Percentiles rank a stretch among this genome's conserved stretches.
These are phyloP conservation scores for Jordanella pulchra DNA, from an alignment of 2,797 vertebrate species.

Conservation along the genomic window DNA sequence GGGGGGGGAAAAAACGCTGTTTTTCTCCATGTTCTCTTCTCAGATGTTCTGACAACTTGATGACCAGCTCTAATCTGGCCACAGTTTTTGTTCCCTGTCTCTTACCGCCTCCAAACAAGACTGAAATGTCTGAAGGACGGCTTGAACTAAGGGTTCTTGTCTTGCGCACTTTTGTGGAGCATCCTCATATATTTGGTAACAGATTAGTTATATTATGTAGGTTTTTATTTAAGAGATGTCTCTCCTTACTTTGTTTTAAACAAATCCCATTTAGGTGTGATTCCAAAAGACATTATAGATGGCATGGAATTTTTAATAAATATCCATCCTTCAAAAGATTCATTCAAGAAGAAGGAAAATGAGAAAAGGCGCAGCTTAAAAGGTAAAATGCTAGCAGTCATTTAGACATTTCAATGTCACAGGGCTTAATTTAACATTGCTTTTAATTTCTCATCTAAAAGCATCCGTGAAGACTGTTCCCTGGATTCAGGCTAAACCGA, in stretches of 20 bases:
- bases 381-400: slow-evolving; percentile 38
- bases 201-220: background rate
- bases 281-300: slow-evolving; percentile 66
- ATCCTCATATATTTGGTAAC: slow-evolving; percentile 84
- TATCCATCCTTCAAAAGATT: slow-evolving; percentile 21
- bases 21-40: background rate
- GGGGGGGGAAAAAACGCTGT: too few species aligned
- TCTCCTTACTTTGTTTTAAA: background rate
- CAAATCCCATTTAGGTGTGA: slow-evolving; percentile 50
- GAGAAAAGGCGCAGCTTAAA: slow-evolving; percentile 51
- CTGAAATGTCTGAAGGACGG: slow-evolving; percentile 84
- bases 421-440: background rate
- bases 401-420: background rate
- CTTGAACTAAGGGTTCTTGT: slow-evolving; percentile 83
- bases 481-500: slow-evolving; percentile 40
- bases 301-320: slow-evolving; percentile 55
- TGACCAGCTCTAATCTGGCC: slow-evolving; percentile 90
- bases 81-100: slow-evolving; percentile 90
- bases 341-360: slow-evolving; percentile 29
- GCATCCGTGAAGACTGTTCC: slow-evolving; percentile 26
- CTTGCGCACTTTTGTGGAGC: slow-evolving; percentile 84
- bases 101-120: slow-evolving; percentile 80
- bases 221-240: fast-evolving
- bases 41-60: slow-evolving; percentile 88
- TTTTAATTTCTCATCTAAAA: slow-evolving; percentile 16